Evolutionary conservation across 2,888 invertebrate species (phyloP).

Genomic region (Iphiclides podalirius): DNA sequence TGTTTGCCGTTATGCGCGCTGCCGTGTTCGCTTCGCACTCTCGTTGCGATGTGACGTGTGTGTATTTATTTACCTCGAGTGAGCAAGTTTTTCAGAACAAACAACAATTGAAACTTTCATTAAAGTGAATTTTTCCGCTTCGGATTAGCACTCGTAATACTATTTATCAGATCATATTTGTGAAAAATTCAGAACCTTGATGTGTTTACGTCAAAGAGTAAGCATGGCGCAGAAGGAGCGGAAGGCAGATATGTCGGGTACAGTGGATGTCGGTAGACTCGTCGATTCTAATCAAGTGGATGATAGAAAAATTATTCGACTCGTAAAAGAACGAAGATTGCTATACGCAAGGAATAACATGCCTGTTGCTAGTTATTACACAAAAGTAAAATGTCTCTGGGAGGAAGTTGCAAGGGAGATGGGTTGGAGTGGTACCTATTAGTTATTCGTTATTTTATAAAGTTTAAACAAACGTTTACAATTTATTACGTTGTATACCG

Average conservation of each 20-base stretch:
- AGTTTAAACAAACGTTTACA: too few relatives aligned
- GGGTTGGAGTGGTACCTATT: conserved; percentile 60
- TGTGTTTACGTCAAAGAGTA: conserved; percentile 12
- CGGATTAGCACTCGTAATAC: not conserved
- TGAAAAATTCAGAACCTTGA: not conserved
- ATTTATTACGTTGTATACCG: too few relatives aligned
- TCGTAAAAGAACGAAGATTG: conserved; percentile 63
- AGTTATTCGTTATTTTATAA: not conserved
- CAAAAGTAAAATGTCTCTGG: conserved; percentile 65
- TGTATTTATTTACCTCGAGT: conserved; percentile 10
- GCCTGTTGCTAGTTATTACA: conserved; percentile 71
- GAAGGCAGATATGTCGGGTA: conserved; percentile 1
- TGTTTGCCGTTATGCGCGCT: conserved; percentile 67
- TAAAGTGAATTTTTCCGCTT: conserved; percentile 4
- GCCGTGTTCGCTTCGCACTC: conserved; percentile 50
- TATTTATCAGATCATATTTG: too few relatives aligned
- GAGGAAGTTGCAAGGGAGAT: conserved; percentile 61
- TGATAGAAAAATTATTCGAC: conserved; percentile 62
- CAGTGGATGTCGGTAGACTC: conserved; percentile 52
- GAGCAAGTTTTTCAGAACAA: not conserved
- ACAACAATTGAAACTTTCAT: not conserved
- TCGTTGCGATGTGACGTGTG: conserved; percentile 47
- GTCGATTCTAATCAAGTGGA: conserved; percentile 68
- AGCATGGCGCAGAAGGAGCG: conserved; percentile 18
- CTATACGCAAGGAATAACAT: conserved; percentile 70